Evolutionary conservation across 1,140 invertebrate species (phyloP).

Genomic region (Araneus ventricosus): DNA sequence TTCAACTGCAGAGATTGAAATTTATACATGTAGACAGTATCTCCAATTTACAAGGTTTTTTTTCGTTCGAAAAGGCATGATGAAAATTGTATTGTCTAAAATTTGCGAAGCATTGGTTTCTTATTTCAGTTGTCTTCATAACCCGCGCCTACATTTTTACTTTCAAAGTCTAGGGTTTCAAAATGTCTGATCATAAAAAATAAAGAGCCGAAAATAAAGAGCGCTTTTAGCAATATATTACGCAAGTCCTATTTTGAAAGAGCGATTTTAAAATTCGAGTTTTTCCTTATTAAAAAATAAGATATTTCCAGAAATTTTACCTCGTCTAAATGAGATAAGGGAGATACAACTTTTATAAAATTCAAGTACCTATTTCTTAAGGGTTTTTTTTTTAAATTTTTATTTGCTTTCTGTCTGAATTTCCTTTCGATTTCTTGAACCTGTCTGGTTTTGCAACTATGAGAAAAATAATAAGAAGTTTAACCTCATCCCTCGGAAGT

Average conservation of each 20-base stretch:
- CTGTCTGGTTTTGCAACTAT: slow-evolving; percentile 20
- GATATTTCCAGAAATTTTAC: background rate
- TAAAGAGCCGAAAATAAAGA: too few species aligned
- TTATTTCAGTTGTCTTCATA: too few species aligned
- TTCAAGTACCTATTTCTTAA: background rate
- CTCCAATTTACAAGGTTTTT: too few species aligned
- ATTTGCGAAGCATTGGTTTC: too few species aligned
- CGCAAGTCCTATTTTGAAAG: background rate
- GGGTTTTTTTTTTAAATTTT: background rate
- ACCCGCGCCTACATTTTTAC: too few species aligned
- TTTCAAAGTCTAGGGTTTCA: too few species aligned
- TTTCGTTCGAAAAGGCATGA: too few species aligned
- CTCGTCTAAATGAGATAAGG: background rate
- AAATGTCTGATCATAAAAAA: too few species aligned
- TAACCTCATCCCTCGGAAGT: slow-evolving; percentile 7
- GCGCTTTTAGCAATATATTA: too few species aligned
- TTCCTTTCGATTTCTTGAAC: slow-evolving; percentile 14
- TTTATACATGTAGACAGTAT: too few species aligned
- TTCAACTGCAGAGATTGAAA: too few species aligned
- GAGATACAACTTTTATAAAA: background rate
- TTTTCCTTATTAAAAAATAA: background rate
- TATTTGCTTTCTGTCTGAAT: background rate
- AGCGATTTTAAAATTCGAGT: background rate
- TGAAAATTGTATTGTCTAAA: too few species aligned
- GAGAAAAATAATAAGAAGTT: background rate